Evolutionary conservation across 92 coral and sea anemone species (phyloP), one percentile per base, ranked within the genome.

Genomic region (Hydrozoanthus gracilis): DNA sequence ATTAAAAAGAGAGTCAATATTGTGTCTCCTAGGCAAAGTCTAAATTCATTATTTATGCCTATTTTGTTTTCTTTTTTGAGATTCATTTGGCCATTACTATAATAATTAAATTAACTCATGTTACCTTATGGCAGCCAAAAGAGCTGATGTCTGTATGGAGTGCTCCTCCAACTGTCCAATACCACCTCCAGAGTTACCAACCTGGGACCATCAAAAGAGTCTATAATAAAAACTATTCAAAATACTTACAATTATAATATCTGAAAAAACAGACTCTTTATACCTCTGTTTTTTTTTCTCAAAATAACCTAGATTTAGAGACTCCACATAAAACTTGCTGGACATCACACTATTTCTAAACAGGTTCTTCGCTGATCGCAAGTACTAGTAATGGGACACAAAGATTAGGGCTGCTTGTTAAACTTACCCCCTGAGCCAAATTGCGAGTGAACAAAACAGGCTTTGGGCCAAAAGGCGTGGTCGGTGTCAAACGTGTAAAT

Each of bases 381-480:
- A 27, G 39, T 27, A 8, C 39, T 0, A 27, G 39, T 27, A 8
- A 1, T 16, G 4, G 9, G 12, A 7, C 64, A 20, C 10, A 10
- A 4, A 27, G 10, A 2, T 17, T 15, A 15, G 44, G 44, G 61
- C 35, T 15, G 7, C 9, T 68, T 14, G 44, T 45, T 9, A 80
- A 9, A 80, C 85, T 80, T 80, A 80, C 85, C 8, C 85, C 73
- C 62, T 78, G 88, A 46, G 55, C 86, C 86, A 91, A 78, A 75
- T 78, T 71, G 8, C 98, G 99, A 13, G 95, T 95, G 83, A 97
- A 97, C 62, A 97, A 90, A 55, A 95, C 95, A 13, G 99, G 99
- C 80, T 95, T 97, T 17, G 99, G 99, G 39, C 99, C 99, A 79
- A 97, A 89, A 47, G 99, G 98, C 4, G 99, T 97, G 71, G 99